A percentile compares a stretch with the other conserved stretches of the same genome.
Conservation (phyloP, 1,140 invertebrate genomes). For the Aphaenogaster ashmeadi region DNA sequence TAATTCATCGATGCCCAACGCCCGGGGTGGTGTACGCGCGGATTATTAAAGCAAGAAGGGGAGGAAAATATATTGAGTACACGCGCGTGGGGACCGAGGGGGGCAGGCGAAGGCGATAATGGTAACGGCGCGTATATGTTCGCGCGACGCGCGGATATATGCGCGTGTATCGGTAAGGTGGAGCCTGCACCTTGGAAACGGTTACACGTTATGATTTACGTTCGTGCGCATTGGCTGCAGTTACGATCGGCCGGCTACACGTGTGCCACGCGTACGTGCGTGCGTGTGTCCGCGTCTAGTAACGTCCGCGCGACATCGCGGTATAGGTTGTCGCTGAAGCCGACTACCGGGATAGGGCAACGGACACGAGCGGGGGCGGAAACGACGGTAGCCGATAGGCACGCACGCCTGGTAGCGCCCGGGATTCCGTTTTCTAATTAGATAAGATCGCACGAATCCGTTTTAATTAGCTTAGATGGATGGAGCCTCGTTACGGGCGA, state of each 20-base stretch:
- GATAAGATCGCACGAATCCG: slow-evolving; percentile 45
- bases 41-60: slow-evolving; percentile 51
- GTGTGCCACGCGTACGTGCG: slow-evolving; percentile 62
- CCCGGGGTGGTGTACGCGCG: slow-evolving; percentile 26
- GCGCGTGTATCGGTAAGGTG: slow-evolving; percentile 66
- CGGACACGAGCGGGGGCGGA: background rate
- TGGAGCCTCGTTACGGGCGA: background rate
- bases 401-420: background rate
- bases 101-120: slow-evolving; percentile 42
- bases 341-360: background rate
- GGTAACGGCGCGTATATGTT: slow-evolving; percentile 22
- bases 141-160: background rate
- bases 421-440: slow-evolving; percentile 52
- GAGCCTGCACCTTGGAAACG: slow-evolving; percentile 76
- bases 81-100: background rate
- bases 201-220: slow-evolving; percentile 82
- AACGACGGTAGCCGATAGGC: background rate
- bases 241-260: slow-evolving; percentile 49
- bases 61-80: slow-evolving; percentile 43
- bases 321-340: background rate
- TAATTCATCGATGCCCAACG: slow-evolving; percentile 64
- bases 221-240: slow-evolving; percentile 67
- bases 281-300: slow-evolving; percentile 21
- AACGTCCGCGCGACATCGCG: slow-evolving; percentile 38
- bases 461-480: slow-evolving; percentile 69